Percentiles rank a stretch among this genome's conserved stretches.
These are phyloP conservation scores for Neosalanx taihuensis DNA, from an alignment of 2,797 vertebrate species.

Conservation along the genomic window DNA sequence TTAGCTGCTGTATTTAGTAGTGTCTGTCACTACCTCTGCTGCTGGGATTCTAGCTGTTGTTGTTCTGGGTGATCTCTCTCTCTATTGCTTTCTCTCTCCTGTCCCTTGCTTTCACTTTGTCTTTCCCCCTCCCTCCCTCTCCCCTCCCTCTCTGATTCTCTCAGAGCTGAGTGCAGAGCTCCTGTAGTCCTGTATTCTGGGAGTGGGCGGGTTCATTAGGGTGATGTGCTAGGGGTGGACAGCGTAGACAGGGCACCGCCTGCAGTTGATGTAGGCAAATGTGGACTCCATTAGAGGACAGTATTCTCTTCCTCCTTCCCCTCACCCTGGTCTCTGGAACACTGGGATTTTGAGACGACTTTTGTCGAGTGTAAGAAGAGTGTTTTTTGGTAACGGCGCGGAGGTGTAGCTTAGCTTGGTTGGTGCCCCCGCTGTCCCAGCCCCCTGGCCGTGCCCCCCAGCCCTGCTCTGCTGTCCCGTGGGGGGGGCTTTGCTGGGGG, in stretches of 20 bases:
- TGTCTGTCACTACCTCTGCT: not conserved
- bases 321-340: not conserved
- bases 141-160: not conserved
- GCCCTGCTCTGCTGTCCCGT: constrained; percentile 30
- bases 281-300: not conserved
- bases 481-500: constrained; percentile 65
- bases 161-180: not conserved
- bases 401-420: not conserved
- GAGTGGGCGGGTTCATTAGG: not conserved
- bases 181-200: not conserved
- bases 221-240: not conserved
- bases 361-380: no score
- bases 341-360: not conserved
- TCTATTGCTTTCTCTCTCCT: not conserved
- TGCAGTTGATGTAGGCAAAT: not conserved
- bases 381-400: not conserved
- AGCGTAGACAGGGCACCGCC: not conserved
- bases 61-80: not conserved
- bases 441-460: constrained; percentile 22
- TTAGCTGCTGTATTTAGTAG: not conserved
- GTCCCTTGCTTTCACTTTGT: not conserved
- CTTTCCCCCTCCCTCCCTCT: constrained; percentile 20
- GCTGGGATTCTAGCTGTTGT: constrained; percentile 10
- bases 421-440: not conserved
- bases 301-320: not conserved